These are phyloP conservation scores for Drosophila elegans DNA, from an alignment of 1,140 invertebrate genomes.

Conservation along the genomic window DNA sequence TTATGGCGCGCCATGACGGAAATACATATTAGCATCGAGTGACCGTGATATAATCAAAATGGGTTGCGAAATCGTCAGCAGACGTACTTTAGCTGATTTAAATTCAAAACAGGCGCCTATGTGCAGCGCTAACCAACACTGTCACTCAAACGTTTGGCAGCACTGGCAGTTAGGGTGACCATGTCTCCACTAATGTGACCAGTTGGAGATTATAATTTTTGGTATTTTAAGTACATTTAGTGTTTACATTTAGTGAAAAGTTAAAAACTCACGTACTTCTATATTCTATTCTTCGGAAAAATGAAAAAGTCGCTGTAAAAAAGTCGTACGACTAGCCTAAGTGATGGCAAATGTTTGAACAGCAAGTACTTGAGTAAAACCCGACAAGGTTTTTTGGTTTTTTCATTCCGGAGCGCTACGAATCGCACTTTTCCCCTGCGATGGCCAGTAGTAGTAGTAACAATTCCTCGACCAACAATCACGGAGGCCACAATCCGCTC, in stretches of 20 bases:
- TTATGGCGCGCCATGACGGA: constrained; percentile 71
- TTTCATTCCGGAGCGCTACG: constrained; percentile 2
- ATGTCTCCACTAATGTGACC: too few relatives aligned
- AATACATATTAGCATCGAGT: constrained; percentile 69
- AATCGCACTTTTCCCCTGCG: constrained; percentile 15
- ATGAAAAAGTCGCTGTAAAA: constrained; percentile 2
- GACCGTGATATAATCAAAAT: constrained; percentile 72
- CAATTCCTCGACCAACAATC: constrained; percentile 41
- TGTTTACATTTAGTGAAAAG: too few relatives aligned
- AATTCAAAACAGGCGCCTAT: constrained; percentile 64
- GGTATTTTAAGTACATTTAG: not conserved
- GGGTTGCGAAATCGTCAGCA: constrained; percentile 59
- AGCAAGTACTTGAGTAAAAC: constrained; percentile 6
- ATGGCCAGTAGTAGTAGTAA: constrained; percentile 67
- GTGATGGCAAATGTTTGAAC: constrained; percentile 34
- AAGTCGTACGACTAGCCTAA: constrained; percentile 12
- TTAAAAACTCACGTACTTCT: not conserved
- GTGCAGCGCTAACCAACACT: constrained; percentile 9
- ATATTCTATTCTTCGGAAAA: constrained; percentile 13
- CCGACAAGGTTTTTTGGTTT: not conserved
- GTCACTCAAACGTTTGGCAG: not conserved
- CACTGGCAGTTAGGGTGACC: not conserved
- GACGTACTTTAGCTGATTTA: constrained; percentile 40
- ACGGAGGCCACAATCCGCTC: constrained; percentile 66
- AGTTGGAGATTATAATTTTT: not conserved